These are phyloP conservation scores for Aelia acuminata DNA, from an alignment of 2,888 invertebrate species.

Conservation along the genomic window DNA sequence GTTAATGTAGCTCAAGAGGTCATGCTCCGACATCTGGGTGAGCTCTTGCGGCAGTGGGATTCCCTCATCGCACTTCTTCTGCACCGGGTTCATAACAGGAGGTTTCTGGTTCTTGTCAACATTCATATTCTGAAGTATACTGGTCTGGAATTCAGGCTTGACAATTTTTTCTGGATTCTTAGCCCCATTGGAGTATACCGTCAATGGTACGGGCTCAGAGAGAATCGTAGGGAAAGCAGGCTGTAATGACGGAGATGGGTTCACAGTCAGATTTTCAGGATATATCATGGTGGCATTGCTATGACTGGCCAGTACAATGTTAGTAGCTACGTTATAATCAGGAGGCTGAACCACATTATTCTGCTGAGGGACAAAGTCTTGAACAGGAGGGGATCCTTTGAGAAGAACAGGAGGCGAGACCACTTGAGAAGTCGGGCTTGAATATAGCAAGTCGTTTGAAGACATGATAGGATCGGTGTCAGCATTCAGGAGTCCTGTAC, in stretches of 20 bases:
- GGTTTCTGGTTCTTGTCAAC: background rate
- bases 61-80: conserved; percentile 72
- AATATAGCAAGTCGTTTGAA: conserved; percentile 41
- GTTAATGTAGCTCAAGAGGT: conserved; percentile 89
- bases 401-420: conserved; percentile 30
- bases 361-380: conserved; percentile 54
- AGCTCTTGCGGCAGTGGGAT: conserved; percentile 79
- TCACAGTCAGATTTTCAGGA: conserved; percentile 46
- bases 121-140: conserved; percentile 34
- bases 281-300: conserved; percentile 23
- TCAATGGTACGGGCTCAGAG: conserved; percentile 17
- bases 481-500: conserved; percentile 30
- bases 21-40: conserved; percentile 87
- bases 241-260: conserved; percentile 24
- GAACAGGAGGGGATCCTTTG: conserved; percentile 15
- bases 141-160: conserved; percentile 26
- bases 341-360: background rate
- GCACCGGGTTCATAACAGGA: conserved; percentile 67
- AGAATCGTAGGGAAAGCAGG: conserved; percentile 37
- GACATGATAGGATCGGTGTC: background rate
- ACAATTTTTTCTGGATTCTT: conserved; percentile 24
- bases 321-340: conserved; percentile 10
- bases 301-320: background rate
- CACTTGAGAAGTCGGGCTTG: background rate
- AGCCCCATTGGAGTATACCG: background rate